These are phyloP conservation scores for Iselma pallidipennis DNA, from an alignment of 2,888 invertebrate genomes.

Conservation along the genomic window DNA sequence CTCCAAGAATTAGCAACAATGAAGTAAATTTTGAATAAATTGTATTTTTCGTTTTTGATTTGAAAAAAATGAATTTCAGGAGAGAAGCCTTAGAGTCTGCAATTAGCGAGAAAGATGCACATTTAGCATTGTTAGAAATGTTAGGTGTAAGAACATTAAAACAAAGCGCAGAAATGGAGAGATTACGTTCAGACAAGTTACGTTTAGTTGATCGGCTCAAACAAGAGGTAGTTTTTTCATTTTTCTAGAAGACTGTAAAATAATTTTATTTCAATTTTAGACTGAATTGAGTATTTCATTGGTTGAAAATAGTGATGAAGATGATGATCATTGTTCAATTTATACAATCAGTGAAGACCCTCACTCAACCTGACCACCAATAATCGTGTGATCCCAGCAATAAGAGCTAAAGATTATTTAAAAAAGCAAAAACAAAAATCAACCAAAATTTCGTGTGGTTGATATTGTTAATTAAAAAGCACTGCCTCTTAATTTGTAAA, in stretches of 20 bases:
- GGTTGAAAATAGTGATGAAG: slow-evolving; percentile 40
- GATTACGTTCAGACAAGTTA: slow-evolving; percentile 70
- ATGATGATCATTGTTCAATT: slow-evolving; percentile 29
- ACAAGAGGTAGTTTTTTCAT: slow-evolving; percentile 61
- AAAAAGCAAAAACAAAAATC: slow-evolving; percentile 3
- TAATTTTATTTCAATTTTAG: slow-evolving; percentile 38
- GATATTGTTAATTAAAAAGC: slow-evolving; percentile 32
- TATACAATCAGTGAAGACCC: slow-evolving; percentile 33
- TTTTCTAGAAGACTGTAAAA: not conserved
- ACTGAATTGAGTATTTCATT: slow-evolving; percentile 52
- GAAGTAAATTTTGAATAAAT: slow-evolving; percentile 68
- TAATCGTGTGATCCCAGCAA: slow-evolving; percentile 45
- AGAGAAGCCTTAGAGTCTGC: slow-evolving; percentile 83
- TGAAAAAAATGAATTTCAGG: slow-evolving; percentile 56
- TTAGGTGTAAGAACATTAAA: slow-evolving; percentile 68
- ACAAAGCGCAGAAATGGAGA: slow-evolving; percentile 69
- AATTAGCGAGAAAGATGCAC: slow-evolving; percentile 86
- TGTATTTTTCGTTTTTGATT: too few species aligned
- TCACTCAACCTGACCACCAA: slow-evolving; percentile 14
- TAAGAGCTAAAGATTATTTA: slow-evolving; percentile 29
- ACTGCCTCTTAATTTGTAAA: slow-evolving; percentile 40
- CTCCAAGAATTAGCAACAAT: slow-evolving; percentile 77
- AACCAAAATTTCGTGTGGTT: slow-evolving; percentile 9
- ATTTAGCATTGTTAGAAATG: slow-evolving; percentile 80
- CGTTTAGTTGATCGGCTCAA: slow-evolving; percentile 73